phyloP scores from a whole-genome alignment of 2,888 invertebrate genomes.

The Eudasyphora cyanicolor region DNA sequence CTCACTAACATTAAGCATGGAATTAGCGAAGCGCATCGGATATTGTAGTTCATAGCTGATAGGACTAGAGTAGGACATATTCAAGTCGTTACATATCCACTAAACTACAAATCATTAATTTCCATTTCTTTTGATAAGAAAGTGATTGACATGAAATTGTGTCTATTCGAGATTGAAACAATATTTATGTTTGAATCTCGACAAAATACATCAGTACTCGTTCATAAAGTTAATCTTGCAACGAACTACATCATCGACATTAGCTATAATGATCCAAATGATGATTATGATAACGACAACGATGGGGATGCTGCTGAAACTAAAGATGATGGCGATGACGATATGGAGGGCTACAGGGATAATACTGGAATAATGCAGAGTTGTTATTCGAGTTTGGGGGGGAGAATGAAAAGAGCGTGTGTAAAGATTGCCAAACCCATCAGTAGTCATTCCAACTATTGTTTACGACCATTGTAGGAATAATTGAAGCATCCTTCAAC shows the following conservation, averaged over 20 bases:
- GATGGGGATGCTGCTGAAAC: not conserved
- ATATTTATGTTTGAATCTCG: slow-evolving; percentile 19
- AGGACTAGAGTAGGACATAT: too few relatives aligned
- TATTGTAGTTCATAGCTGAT: too few relatives aligned
- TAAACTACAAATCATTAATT: not conserved
- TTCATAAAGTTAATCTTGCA: slow-evolving; percentile 38
- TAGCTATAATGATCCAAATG: not conserved
- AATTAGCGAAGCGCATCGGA: too few relatives aligned
- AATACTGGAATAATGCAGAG: not conserved
- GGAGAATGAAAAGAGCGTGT: not conserved
- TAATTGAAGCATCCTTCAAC: not conserved
- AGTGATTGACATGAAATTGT: slow-evolving; percentile 35
- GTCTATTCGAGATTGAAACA: slow-evolving; percentile 8
- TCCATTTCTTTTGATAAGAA: slow-evolving; percentile 5
- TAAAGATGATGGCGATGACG: not conserved
- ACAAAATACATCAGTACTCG: slow-evolving; percentile 1
- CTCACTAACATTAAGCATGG: too few relatives aligned
- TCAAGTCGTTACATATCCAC: not conserved
- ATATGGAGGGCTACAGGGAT: not conserved
- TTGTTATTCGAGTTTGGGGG: not conserved
- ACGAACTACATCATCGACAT: not conserved
- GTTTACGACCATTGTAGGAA: slow-evolving; percentile 21
- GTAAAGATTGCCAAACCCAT: slow-evolving; percentile 18
- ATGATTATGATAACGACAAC: too few relatives aligned
- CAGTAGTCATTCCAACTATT: not conserved